phyloP scores from a whole-genome alignment of 2,888 invertebrate species.

The Stictocephala bisonia region DNA sequence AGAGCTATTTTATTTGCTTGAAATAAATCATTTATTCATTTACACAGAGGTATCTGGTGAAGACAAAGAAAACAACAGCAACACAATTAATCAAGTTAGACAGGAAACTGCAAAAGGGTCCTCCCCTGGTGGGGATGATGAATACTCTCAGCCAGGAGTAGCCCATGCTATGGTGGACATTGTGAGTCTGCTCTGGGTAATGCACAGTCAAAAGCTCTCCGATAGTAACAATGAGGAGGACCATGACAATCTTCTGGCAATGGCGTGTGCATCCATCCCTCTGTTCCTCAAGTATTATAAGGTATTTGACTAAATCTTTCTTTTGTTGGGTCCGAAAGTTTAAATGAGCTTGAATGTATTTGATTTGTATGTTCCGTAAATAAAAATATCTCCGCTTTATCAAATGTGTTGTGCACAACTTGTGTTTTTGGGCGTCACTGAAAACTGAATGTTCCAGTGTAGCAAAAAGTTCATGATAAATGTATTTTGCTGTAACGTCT shows the following conservation, averaged over 20 bases:
- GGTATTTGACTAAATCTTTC: constrained; percentile 46
- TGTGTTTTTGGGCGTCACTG: too few relatives aligned
- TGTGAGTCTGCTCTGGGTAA: constrained; percentile 54
- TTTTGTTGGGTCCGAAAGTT: not conserved
- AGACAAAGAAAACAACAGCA: constrained; percentile 22
- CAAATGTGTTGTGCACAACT: too few relatives aligned
- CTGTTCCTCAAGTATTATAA: constrained; percentile 53
- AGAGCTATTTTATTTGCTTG: too few relatives aligned
- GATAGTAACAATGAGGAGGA: constrained; percentile 44
- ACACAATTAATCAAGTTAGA: too few relatives aligned
- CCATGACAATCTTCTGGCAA: constrained; percentile 45
- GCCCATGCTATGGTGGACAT: constrained; percentile 48
- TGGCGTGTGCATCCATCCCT: constrained; percentile 47
- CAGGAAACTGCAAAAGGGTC: too few relatives aligned
- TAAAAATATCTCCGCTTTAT: not conserved
- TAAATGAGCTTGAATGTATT: not conserved
- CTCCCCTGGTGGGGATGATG: too few relatives aligned
- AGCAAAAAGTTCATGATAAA: too few relatives aligned
- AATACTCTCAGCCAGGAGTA: constrained; percentile 1
- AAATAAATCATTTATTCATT: too few relatives aligned
- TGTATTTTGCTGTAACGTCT: too few relatives aligned
- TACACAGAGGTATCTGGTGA: too few relatives aligned
- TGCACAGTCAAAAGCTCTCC: constrained; percentile 47
- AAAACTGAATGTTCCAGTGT: too few relatives aligned
- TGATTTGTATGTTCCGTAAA: not conserved